phyloP scores from a whole-genome alignment of 2,888 invertebrate species.

The Tanytarsus gracilentus region DNA sequence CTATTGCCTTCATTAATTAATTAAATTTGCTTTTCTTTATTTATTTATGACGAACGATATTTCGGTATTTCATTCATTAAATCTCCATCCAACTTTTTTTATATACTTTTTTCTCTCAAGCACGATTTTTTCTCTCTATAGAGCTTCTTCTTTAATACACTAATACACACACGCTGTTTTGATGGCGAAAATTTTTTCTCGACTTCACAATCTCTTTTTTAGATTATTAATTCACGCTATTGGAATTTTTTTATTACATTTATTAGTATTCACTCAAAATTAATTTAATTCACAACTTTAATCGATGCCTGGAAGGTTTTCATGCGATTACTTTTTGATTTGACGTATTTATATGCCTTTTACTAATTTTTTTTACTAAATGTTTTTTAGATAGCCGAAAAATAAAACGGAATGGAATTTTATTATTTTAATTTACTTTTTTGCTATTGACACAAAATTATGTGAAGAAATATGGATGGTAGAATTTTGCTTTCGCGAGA shows the following conservation, averaged over 20 bases:
- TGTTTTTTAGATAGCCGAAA: not conserved
- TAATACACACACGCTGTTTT: slow-evolving; percentile 6
- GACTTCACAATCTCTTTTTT: slow-evolving; percentile 11
- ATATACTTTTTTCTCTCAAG: slow-evolving; percentile 11
- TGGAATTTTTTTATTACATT: slow-evolving; percentile 8
- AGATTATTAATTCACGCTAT: slow-evolving; percentile 18
- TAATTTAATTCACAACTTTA: slow-evolving; percentile 13
- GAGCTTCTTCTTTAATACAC: too few relatives aligned
- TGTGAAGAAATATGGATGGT: slow-evolving; percentile 10
- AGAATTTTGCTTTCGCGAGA: slow-evolving; percentile 20
- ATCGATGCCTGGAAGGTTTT: not conserved
- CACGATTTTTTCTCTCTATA: not conserved
- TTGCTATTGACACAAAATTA: slow-evolving; percentile 14
- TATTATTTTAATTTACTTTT: too few relatives aligned
- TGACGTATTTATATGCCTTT: not conserved
- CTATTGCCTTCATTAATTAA: slow-evolving; percentile 21
- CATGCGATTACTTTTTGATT: not conserved
- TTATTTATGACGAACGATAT: slow-evolving; percentile 18
- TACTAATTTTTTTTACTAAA: not conserved
- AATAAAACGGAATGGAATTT: slow-evolving; percentile 1
- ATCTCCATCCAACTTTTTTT: slow-evolving; percentile 1
- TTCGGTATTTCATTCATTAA: not conserved
- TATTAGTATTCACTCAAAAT: not conserved
- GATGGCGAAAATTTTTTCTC: slow-evolving; percentile 1
- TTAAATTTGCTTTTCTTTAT: slow-evolving; percentile 24